Evolutionary conservation across 2,797 vertebrate species (phyloP).

Genomic region (Eulemur coronatus): DNA sequence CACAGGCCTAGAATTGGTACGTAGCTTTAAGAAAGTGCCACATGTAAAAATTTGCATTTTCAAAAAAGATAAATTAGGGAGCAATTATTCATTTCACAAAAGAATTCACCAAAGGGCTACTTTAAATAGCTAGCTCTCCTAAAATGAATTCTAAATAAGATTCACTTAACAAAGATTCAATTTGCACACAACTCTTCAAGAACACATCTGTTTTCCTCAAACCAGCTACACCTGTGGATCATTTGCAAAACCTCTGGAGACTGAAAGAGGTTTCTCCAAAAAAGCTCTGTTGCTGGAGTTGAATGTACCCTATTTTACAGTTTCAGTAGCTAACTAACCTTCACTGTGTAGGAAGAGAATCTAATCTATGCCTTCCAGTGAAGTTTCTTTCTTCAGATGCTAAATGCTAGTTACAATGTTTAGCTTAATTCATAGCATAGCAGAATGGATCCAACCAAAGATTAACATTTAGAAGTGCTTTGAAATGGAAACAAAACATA

Average conservation of each 20-base stretch:
- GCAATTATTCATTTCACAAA: conserved; percentile 62
- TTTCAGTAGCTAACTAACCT: not conserved
- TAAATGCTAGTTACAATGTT: not conserved
- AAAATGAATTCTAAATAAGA: conserved; percentile 69
- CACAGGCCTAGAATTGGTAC: not conserved
- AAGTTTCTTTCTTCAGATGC: not conserved
- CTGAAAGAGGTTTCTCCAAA: conserved; percentile 25
- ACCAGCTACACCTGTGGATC: conserved; percentile 64
- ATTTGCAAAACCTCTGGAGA: conserved; percentile 67
- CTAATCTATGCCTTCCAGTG: not conserved
- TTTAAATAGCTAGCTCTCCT: conserved; percentile 63
- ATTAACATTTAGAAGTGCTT: not conserved
- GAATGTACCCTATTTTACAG: conserved; percentile 16
- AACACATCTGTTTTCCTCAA: conserved; percentile 70
- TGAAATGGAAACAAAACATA: conserved; percentile 37
- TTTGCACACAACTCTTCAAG: conserved; percentile 63
- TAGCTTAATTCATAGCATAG: not conserved
- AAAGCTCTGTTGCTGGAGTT: conserved; percentile 36
- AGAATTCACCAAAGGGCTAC: conserved; percentile 66
- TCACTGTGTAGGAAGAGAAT: not conserved
- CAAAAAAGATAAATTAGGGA: conserved; percentile 58
- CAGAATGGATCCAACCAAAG: not conserved
- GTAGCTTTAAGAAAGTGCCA: conserved; percentile 41
- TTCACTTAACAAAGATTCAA: conserved; percentile 72
- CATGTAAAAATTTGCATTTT: conserved; percentile 56